Evolutionary conservation across 2,888 invertebrate genomes (phyloP).

Genomic region (Falcaria lacertinaria): DNA sequence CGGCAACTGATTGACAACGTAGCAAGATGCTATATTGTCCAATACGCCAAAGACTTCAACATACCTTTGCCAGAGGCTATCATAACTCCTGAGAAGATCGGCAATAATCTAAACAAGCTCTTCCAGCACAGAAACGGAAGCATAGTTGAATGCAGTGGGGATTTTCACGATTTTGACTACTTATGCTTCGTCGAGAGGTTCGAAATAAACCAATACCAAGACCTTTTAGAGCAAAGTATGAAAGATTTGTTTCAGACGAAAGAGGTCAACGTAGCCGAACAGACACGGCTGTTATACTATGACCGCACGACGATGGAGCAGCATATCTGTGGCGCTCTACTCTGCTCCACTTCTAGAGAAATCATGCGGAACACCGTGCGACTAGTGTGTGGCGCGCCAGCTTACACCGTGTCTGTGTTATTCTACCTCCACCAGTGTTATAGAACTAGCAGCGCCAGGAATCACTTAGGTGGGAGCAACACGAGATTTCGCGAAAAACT

Average conservation of each 20-base stretch:
- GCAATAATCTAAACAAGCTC: slow-evolving; percentile 42
- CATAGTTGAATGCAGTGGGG: slow-evolving; percentile 37
- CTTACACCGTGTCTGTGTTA: slow-evolving; percentile 57
- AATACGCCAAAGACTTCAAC: slow-evolving; percentile 50
- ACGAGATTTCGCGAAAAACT: slow-evolving; percentile 60
- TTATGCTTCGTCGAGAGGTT: slow-evolving; percentile 54
- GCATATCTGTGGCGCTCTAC: slow-evolving; percentile 49
- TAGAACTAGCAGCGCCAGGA: slow-evolving; percentile 48
- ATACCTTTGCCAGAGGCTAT: slow-evolving; percentile 53
- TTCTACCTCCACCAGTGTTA: slow-evolving; percentile 70
- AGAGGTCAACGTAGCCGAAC: slow-evolving; percentile 25
- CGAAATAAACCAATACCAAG: slow-evolving; percentile 64
- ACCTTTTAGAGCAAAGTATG: slow-evolving; percentile 49
- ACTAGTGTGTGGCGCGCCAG: slow-evolving; percentile 57
- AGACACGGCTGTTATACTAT: slow-evolving; percentile 42
- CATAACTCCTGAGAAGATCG: slow-evolving; percentile 32
- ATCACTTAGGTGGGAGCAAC: slow-evolving; percentile 60
- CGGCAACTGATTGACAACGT: slow-evolving; percentile 36
- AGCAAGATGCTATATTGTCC: slow-evolving; percentile 43
- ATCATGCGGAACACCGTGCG: slow-evolving; percentile 62
- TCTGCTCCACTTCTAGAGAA: slow-evolving; percentile 55
- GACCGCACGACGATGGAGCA: slow-evolving; percentile 66
- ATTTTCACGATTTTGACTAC: slow-evolving; percentile 58
- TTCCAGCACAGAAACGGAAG: slow-evolving; percentile 57
- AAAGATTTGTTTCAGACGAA: slow-evolving; percentile 46